Evolutionary conservation across 2,113 vertebrate genomes (phyloP), one percentile per base, ranked within the genome.

Genomic region (Corythoichthys haematopterus): DNA sequence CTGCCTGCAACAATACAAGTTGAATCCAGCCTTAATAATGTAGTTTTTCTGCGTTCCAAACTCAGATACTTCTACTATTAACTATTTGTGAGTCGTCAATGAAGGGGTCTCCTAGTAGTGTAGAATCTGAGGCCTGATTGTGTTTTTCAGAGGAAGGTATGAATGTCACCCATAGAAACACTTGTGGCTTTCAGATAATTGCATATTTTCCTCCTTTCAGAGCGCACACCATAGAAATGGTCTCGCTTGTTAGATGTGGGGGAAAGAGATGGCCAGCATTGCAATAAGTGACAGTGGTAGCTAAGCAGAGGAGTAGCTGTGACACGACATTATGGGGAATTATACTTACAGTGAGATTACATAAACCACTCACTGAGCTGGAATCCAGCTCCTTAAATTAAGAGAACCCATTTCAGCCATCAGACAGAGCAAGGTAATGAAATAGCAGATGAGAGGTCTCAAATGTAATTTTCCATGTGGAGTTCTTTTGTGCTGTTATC

Each of bases 221-320:
- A 76, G 81, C 87, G 78, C 81, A 85, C 88, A 89, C 93, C 92
- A 91, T 93, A 92, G 92, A 93, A 94, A 95, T 94, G 85, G 90
- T 85, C 87, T 90, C 93, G 89, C 91, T 90, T 88, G 77, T 84
- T 78, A 88, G 85, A 85, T 86, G 80, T 40, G 3, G 69, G 72
- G 72, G 70, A 71, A 74, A 79, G 80, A 20, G 40, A 76, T 69
- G 63, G 81, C 64, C 80, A 37, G 64, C 76, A 74, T 80, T 68
- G 88, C 81, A 87, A 84, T 85, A 82, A 80, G 82, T 91, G 86
- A 88, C 90, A 87, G 85, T 72, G 84, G 37, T 11, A 89, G 87
- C 87, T 83, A 88, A 84, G 88, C 82, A 83, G 84, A 82, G 84
- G 77, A 78, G 83, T 88, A 91, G 88, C 89, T 90, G 88, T 83